Conservation (phyloP, 2,797 vertebrate species). For the Morelia viridis region DNA sequence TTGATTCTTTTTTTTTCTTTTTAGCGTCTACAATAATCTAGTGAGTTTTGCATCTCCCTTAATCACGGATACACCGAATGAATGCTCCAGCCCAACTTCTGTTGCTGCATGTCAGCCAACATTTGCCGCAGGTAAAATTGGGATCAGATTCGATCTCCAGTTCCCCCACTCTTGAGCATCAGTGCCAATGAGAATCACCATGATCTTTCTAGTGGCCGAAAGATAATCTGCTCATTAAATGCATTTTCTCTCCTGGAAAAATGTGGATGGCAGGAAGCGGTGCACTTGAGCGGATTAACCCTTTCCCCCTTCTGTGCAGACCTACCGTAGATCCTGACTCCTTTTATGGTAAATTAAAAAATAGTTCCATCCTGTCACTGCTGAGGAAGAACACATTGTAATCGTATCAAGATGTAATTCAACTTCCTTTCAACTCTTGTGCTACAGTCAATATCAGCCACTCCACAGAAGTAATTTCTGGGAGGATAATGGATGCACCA, state of each 20-base stretch:
- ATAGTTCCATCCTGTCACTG: too few species aligned
- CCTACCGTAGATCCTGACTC: neutral
- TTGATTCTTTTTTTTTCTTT: constrained; percentile 47
- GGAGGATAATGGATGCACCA: too few species aligned
- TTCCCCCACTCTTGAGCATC: neutral
- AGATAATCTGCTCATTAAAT: neutral
- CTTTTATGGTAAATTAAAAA: neutral
- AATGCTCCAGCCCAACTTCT: constrained; percentile 89
- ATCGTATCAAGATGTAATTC: neutral
- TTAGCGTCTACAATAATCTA: constrained; percentile 94
- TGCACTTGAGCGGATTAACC: too few species aligned
- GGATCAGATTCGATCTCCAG: neutral
- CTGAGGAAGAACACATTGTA: neutral
- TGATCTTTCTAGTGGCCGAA: neutral
- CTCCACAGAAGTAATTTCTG: neutral
- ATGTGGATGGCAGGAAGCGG: neutral
- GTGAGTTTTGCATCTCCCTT: constrained; percentile 97
- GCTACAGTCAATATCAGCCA: neutral
- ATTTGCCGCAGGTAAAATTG: constrained; percentile 90
- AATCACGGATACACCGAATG: constrained; percentile 90
- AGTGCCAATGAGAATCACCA: neutral
- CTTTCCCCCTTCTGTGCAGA: neutral
- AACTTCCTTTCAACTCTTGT: neutral
- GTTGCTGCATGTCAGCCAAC: constrained; percentile 83
- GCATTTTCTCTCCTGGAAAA: neutral